phyloP scores from a whole-genome alignment of 1,140 invertebrate species.

The Eupristina koningsbergeri region DNA sequence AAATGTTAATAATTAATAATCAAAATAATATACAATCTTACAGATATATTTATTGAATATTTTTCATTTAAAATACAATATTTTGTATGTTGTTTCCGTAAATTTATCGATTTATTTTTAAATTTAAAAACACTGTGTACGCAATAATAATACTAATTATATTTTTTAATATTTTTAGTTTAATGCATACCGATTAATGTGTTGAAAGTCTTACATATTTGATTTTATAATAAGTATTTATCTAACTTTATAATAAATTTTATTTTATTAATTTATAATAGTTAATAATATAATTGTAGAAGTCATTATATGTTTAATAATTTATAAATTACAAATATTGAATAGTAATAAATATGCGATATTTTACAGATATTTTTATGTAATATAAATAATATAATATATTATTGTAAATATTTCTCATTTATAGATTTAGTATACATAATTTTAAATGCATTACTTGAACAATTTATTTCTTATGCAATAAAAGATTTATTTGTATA shows the following conservation, averaged over 20 bases:
- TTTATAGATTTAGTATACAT: slow-evolving; percentile 16
- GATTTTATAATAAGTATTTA: neutral
- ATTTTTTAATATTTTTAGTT: neutral
- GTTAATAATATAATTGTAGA: slow-evolving; percentile 7
- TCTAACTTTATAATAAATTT: neutral
- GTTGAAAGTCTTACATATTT: neutral
- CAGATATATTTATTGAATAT: too few relatives aligned
- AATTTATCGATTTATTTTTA: too few relatives aligned
- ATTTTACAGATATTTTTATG: neutral
- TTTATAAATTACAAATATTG: neutral
- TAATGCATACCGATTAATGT: neutral
- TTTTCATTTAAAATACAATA: too few relatives aligned
- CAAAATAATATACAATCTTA: too few relatives aligned
- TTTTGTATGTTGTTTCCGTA: too few relatives aligned
- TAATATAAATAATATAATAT: neutral
- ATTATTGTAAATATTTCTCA: slow-evolving; percentile 24
- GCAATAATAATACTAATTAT: neutral
- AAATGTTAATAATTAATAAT: slow-evolving; percentile 30
- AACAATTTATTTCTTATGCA: neutral
- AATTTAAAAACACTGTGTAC: too few relatives aligned
- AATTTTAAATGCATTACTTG: slow-evolving; percentile 1
- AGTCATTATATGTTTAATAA: too few relatives aligned
- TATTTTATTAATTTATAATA: slow-evolving; percentile 15
- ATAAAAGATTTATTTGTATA: neutral
- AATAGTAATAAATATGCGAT: neutral